Evolutionary conservation across 2,888 invertebrate species (phyloP), one percentile per base, ranked within the genome.

Genomic region (Lasiommata megera): DNA sequence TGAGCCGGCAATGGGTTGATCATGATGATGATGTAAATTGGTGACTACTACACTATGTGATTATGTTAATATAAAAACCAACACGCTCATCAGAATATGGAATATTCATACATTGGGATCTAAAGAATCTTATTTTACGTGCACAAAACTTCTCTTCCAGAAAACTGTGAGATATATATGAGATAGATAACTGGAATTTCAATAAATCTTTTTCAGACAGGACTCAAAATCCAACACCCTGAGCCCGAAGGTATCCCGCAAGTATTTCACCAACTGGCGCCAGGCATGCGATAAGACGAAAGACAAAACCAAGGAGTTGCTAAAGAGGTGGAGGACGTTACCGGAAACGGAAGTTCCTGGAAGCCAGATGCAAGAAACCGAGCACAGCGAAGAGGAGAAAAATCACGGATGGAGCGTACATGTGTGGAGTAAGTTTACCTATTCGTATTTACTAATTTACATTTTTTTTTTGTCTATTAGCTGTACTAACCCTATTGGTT

Each of bases 281-380:
- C 93, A 94, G 68, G 95, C 95, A 70, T 95, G 95, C 81, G 95
- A 94, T 78, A 93, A 94, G 74, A 95, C 95, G 23, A 94, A 93
- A 74, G 95, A 95, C 73, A 92, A 93, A 74, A 95, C 95, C 3
- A 94, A 94, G 71, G 95, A 95, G 71, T 84, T 95, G 60, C 79
- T 95, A 68, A 94, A 94, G 76, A 83, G 94, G 67, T 94, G 94
- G 94, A 82, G 94, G 69, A 94, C 94, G 6, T 80, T 94, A 59
- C 94, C 94, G 0, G 94, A 93, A 70, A 86, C 91, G 11, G 92
- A 92, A 47, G 81, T 71, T 1, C 72, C 70, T 3, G 80, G 79
- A 62, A 73, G 68, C 62, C 77, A 80, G 67, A 85, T 88, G 84
- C 79, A 84, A 77, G 76, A 82, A 28, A 65, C 82, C 1, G 82